Evolutionary conservation across 2,797 vertebrate genomes (phyloP).

Genomic region (Mallotus villosus): DNA sequence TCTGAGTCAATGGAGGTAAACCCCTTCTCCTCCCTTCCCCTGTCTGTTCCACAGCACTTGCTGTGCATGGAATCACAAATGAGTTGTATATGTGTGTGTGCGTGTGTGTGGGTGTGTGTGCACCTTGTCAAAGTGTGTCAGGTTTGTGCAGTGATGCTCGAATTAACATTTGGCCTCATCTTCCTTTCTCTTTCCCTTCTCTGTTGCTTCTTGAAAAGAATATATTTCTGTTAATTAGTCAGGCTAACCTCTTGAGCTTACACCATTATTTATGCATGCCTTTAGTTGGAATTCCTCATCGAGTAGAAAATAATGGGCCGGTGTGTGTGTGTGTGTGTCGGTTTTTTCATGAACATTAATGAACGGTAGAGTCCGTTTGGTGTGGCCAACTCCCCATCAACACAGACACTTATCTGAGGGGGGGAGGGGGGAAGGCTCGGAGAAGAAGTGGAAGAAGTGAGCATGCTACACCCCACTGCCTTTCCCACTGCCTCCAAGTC

Average conservation of each 20-base stretch:
- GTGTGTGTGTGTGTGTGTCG: constrained; percentile 19
- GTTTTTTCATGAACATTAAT: constrained; percentile 20
- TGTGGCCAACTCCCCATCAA: too few relatives aligned
- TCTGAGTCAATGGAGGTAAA: constrained; percentile 6
- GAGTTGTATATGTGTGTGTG: constrained; percentile 17
- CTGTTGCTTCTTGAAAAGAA: constrained; percentile 48
- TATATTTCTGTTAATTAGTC: constrained; percentile 55
- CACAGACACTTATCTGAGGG: background rate
- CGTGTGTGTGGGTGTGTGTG: constrained; percentile 17
- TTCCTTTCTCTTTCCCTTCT: background rate
- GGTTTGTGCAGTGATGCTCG: constrained; percentile 37
- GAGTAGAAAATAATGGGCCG: constrained; percentile 12
- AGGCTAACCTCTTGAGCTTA: constrained; percentile 55
- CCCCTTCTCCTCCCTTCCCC: background rate
- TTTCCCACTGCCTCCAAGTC: constrained; percentile 28
- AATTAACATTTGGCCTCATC: constrained; percentile 38
- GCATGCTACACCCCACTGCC: constrained; percentile 23
- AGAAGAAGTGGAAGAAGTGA: constrained; percentile 23
- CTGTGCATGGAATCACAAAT: constrained; percentile 51
- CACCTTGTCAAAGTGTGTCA: constrained; percentile 20
- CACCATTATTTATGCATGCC: constrained; percentile 65
- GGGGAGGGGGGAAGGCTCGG: background rate
- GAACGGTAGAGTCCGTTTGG: constrained; percentile 7
- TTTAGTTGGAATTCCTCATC: constrained; percentile 48
- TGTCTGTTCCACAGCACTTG: background rate